Evolutionary conservation across 2,113 vertebrate species (phyloP), one percentile per base, ranked within the genome.

Genomic region (Piaya cayana): DNA sequence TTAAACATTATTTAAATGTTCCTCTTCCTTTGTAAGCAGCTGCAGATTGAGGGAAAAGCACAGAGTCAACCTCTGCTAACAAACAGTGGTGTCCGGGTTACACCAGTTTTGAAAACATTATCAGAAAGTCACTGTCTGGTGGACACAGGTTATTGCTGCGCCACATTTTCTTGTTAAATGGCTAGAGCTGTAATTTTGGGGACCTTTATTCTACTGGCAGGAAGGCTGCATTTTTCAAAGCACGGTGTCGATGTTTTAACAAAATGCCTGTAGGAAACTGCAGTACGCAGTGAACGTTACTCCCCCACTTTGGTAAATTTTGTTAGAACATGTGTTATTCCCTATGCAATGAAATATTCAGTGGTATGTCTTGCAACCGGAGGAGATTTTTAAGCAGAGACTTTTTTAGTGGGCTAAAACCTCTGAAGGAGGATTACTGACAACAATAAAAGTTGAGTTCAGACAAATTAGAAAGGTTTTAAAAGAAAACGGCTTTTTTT

Each of bases 281-380:
- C 85, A 83, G 82, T 53, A 87, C 34, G 90, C 67, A 64, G 88
- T 91, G 65, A 94, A 91, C 42, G 26, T 80, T 88, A 75, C 79
- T 95, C 91, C 96, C 88, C 95, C 69, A 53, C 91, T 90, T 86
- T 6, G 72, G 92, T 94, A 87, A 91, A 95, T 91, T 88, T 92
- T 93, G 75, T 85, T 95, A 96, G 88, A 91, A 94, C 55, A 8
- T 91, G 75, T 23, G 91, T 94, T 96, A 75, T 78, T 97, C 97
- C 97, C 97, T 98, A 97, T 97, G 98, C 98, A 98, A 97, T 95
- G 93, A 94, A 97, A 78, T 68, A 94, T 80, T 95, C 80, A 95
- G 96, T 26, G 53, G 78, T 96, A 93, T 74, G 80, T 95, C 97
- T 97, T 97, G 97, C 89, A 94, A 71, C 90, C 94, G 70, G 80